Percentiles rank a stretch among this genome's conserved stretches.
Conservation (phyloP, 1,140 invertebrate species). For the Macrosteles quadrilineatus region DNA sequence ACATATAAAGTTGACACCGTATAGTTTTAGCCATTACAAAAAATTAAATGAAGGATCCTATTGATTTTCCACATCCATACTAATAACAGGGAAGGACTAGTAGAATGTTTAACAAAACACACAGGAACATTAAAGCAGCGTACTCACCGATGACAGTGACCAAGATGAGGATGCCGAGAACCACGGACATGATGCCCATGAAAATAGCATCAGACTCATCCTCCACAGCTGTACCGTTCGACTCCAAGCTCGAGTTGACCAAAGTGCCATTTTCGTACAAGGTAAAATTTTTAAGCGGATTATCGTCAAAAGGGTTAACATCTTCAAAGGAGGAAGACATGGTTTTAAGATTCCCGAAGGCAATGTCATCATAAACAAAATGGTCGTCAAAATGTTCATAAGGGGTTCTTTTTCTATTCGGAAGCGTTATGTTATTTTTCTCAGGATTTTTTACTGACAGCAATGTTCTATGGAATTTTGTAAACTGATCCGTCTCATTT, state of each 20-base stretch:
- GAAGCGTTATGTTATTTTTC: not conserved
- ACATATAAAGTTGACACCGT: no score
- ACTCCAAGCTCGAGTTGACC: not conserved
- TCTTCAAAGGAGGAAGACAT: slow-evolving; percentile 7
- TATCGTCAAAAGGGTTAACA: not conserved
- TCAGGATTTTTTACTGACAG: not conserved
- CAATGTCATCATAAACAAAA: slow-evolving; percentile 21
- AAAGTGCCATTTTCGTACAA: not conserved
- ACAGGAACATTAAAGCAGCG: no score
- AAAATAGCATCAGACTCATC: slow-evolving; percentile 33
- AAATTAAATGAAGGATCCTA: no score
- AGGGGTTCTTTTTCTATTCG: not conserved
- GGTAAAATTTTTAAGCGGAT: slow-evolving; percentile 1
- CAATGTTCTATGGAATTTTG: not conserved
- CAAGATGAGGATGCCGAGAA: slow-evolving; percentile 43
- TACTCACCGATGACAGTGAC: slow-evolving; percentile 44
- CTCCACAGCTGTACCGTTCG: not conserved
- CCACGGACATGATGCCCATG: slow-evolving; percentile 40
- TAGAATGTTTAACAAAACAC: no score
- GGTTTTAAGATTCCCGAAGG: not conserved
- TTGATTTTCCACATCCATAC: no score
- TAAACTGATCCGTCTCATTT: not conserved
- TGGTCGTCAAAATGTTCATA: slow-evolving; percentile 4
- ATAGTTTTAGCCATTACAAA: no score
- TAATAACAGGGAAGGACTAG: no score